phyloP scores from a whole-genome alignment of 1,140 invertebrate genomes.

The Sarcophaga bullata region DNA sequence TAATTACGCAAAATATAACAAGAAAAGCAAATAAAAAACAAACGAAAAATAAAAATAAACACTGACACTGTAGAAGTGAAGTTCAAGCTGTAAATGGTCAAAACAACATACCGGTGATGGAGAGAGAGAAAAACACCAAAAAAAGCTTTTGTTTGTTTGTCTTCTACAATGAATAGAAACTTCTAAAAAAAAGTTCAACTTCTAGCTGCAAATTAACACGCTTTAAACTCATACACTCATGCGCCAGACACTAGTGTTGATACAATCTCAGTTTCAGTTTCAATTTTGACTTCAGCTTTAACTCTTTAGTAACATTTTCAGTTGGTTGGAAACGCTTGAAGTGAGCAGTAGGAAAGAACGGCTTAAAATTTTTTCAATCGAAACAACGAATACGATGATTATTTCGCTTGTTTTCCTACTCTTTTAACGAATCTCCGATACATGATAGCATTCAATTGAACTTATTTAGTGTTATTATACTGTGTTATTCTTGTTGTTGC shows the following conservation, averaged over 20 bases:
- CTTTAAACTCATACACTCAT: neutral
- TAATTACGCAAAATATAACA: conserved; percentile 2
- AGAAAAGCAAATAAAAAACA: too few relatives aligned
- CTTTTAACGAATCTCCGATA: too few relatives aligned
- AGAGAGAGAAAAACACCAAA: too few relatives aligned
- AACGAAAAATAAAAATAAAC: neutral
- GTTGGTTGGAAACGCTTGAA: conserved; percentile 27
- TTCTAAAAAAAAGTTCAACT: neutral
- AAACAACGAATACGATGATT: neutral
- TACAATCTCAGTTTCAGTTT: conserved; percentile 10
- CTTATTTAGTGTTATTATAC: neutral
- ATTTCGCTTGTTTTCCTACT: too few relatives aligned
- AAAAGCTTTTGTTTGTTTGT: neutral
- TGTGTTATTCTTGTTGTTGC: neutral
- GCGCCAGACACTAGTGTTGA: neutral
- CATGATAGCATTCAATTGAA: too few relatives aligned
- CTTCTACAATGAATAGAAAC: neutral
- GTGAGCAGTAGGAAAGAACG: conserved; percentile 18
- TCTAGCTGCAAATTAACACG: neutral
- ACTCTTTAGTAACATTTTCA: neutral
- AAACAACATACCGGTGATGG: neutral
- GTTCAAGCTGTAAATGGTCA: conserved; percentile 18
- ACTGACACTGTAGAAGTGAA: conserved; percentile 1
- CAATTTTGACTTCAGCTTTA: conserved; percentile 4
- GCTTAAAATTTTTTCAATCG: neutral